Evolutionary conservation across 2,797 vertebrate genomes (phyloP).

Genomic region (Sylvilagus floridanus): DNA sequence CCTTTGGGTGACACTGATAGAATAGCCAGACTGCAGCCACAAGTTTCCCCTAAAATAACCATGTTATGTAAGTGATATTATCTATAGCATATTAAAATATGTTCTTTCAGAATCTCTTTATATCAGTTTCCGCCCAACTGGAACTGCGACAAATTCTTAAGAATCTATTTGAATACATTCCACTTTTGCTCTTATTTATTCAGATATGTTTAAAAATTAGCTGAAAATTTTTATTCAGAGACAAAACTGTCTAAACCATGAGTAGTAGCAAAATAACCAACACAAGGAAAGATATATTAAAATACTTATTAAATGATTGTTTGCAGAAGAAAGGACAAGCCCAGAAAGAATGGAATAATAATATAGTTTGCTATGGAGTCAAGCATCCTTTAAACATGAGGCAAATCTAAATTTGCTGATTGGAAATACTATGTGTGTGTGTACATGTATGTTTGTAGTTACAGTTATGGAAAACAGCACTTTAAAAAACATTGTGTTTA

Average conservation of each 20-base stretch:
- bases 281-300: neutral
- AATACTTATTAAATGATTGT: neutral
- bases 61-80: neutral
- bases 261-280: neutral
- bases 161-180: neutral
- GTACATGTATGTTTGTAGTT: neutral
- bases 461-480: neutral
- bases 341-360: neutral
- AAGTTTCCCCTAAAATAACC: neutral
- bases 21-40: too few species aligned
- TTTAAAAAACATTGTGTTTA: neutral
- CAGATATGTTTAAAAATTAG: neutral
- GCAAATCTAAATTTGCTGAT: neutral
- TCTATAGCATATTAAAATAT: constrained; percentile 33
- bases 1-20: too few species aligned
- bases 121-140: neutral
- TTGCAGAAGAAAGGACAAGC: neutral
- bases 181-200: neutral
- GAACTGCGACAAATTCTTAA: neutral
- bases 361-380: neutral
- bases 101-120: neutral
- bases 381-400: neutral
- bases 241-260: neutral
- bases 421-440: neutral
- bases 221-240: neutral